Percentiles rank a stretch among this genome's conserved stretches.
phyloP scores from a whole-genome alignment of 2,797 vertebrate genomes.

The Coregonus sp. region DNA sequence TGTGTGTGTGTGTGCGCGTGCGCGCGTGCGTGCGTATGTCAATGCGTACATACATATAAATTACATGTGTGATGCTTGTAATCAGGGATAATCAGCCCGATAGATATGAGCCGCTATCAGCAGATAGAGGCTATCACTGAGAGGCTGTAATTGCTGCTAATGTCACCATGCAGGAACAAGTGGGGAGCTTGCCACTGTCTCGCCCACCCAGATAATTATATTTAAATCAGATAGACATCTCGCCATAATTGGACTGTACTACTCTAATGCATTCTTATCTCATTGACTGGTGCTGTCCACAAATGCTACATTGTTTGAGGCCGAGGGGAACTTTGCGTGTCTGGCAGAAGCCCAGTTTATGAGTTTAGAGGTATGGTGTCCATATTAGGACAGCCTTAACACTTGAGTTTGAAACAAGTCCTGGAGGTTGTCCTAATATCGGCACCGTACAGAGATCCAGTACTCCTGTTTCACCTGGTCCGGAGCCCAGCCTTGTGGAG shows the following conservation, averaged over 20 bases:
- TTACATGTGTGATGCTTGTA: constrained; percentile 18
- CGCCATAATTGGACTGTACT: constrained; percentile 44
- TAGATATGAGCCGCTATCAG: not conserved
- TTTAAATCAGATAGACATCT: constrained; percentile 66
- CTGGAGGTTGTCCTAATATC: not conserved
- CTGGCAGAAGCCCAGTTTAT: not conserved
- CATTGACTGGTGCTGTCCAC: constrained; percentile 56
- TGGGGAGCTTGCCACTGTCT: constrained; percentile 57
- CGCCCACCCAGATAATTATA: constrained; percentile 57
- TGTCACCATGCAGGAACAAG: constrained; percentile 36
- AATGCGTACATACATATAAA: not conserved
- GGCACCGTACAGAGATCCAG: not conserved
- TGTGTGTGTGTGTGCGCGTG: constrained; percentile 25
- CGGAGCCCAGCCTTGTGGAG: too few relatives aligned
- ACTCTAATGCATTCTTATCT: constrained; percentile 59
- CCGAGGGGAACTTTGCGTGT: not conserved
- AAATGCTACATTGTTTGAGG: constrained; percentile 63
- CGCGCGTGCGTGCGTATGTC: constrained; percentile 15
- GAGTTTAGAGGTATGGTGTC: not conserved
- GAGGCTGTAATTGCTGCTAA: constrained; percentile 51
- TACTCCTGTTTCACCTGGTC: too few relatives aligned
- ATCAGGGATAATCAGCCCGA: not conserved
- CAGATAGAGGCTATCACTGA: not conserved
- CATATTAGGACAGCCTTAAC: not conserved
- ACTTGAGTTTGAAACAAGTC: not conserved